These are phyloP conservation scores for Manis javanica DNA, from an alignment of 2,797 vertebrate species.

Conservation along the genomic window DNA sequence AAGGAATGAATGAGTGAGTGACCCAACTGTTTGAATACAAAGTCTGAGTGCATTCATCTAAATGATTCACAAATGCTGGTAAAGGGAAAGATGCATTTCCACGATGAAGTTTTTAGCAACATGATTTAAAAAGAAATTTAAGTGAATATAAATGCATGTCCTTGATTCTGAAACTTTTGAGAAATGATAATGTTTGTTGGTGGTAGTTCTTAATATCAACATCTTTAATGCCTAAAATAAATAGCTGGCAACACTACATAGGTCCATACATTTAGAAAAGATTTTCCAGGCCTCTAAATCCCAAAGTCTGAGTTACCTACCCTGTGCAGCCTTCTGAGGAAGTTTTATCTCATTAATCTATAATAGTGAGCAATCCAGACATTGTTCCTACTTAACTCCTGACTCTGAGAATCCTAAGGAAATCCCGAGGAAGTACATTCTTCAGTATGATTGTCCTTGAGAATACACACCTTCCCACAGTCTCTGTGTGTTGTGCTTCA, in stretches of 20 bases:
- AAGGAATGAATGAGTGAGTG: neutral
- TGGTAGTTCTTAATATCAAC: neutral
- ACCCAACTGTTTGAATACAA: neutral
- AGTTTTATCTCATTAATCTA: conserved; percentile 1
- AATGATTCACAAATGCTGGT: neutral
- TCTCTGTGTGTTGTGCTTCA: neutral
- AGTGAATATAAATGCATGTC: neutral
- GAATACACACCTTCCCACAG: neutral
- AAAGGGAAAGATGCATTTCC: neutral
- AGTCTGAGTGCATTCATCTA: neutral
- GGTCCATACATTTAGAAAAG: neutral
- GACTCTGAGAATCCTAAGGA: neutral
- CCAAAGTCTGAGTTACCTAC: neutral
- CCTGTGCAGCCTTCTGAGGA: neutral
- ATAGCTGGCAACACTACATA: neutral
- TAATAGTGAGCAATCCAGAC: neutral
- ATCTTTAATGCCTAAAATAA: neutral
- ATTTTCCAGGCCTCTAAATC: neutral
- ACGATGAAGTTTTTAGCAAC: neutral
- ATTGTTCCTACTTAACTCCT: neutral
- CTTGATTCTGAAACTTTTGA: neutral
- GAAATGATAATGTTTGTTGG: neutral
- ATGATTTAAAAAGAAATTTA: neutral
- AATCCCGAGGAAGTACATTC: neutral
- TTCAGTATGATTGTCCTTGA: neutral